Evolutionary conservation across 2,888 invertebrate species (phyloP), one percentile per base, ranked within the genome.

Genomic region (Creontiades dilutus): DNA sequence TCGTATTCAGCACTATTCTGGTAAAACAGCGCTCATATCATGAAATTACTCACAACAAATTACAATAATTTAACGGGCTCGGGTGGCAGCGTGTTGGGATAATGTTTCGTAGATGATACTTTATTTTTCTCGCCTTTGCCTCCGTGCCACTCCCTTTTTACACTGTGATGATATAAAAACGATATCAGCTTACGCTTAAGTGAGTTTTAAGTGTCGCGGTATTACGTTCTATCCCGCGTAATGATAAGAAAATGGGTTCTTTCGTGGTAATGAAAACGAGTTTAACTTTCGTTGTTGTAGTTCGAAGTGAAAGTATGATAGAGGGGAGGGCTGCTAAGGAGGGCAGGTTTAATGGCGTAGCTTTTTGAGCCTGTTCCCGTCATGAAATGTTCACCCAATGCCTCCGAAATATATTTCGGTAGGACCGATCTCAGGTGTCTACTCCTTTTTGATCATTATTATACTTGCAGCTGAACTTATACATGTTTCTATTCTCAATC

Each of bases 221-320:
- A 61, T 61, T 57, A 85, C 61, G 85, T 27, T 85, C 47, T 85
- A 85, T 55, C 85, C 57, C 61, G 28, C 85, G 28, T 85, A 85
- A 85, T 85, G 85, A 85, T 61, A 85, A 85, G 85, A 85, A 61
- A 85, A 85, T 85, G 85, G 85, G 85, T 85, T 85, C 85, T 85
- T 85, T 28, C 57, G 61, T 14, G 23, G 85, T 85, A 85, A 85
- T 85, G 85, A 85, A 85, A 85, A 85, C 61, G 85, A 48, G 61
- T 61, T 85, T 85, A 85, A 82, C 82, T 82, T 82, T 82, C 27
- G 82, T 52, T 52, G 82, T 52, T 52, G 82, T 52, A 82, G 82
- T 47, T 80, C 78, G 23, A 5, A 68, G 68, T 68, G 68, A 68
- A 68, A 68, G 78, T 80, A 47, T 37, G 78, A 80, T 19, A 14